Evolutionary conservation across 2,797 vertebrate species (phyloP).

Genomic region (Vireo griseus): DNA sequence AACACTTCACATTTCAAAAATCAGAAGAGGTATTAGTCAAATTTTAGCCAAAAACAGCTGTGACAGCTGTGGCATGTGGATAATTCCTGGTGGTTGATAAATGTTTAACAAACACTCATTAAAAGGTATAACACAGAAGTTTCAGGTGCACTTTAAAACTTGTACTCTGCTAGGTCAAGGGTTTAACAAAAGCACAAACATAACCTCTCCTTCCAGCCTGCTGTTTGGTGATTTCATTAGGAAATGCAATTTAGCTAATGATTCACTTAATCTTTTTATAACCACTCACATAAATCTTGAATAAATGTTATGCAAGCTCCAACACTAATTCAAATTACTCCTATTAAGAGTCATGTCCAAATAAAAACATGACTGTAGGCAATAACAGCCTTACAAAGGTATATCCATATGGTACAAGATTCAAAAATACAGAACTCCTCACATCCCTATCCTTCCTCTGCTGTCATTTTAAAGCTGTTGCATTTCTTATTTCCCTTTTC

Average conservation of each 20-base stretch:
- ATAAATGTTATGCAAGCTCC: background rate
- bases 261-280: conserved; percentile 7
- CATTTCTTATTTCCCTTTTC: background rate
- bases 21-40: fast-evolving
- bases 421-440: background rate
- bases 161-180: background rate
- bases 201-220: background rate
- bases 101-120: background rate
- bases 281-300: background rate
- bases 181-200: background rate
- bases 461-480: background rate
- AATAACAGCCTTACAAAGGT: background rate
- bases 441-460: background rate
- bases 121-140: background rate
- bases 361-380: background rate
- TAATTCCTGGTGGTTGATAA: background rate
- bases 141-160: background rate
- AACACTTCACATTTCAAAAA: background rate
- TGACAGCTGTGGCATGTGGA: fast-evolving
- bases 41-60: background rate
- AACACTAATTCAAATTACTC: background rate
- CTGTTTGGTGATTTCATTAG: background rate
- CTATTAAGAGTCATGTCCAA: background rate
- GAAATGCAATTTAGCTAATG: background rate
- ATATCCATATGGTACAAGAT: background rate